Percentiles rank a stretch among this genome's conserved stretches.
These are phyloP conservation scores for Tachycineta bicolor DNA, from an alignment of 2,113 vertebrate species.

Conservation along the genomic window DNA sequence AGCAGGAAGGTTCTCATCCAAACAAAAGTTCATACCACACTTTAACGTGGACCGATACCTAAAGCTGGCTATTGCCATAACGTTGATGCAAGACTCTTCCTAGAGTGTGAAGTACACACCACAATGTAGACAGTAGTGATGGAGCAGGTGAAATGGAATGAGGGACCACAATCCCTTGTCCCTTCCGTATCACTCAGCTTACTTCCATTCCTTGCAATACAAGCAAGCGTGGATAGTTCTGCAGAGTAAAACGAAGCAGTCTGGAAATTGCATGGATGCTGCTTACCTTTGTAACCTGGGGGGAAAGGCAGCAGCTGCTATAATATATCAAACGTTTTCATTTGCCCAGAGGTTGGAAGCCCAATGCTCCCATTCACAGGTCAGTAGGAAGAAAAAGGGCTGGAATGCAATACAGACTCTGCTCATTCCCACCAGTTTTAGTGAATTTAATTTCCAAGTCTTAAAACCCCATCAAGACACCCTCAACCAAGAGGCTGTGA, in stretches of 20 bases:
- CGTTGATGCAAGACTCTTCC: not conserved
- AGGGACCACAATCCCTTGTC: not conserved
- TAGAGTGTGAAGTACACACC: not conserved
- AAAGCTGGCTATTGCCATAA: not conserved
- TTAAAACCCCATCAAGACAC: not conserved
- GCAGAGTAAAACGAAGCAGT: not conserved
- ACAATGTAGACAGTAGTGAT: fast-evolving
- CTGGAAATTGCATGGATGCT: not conserved
- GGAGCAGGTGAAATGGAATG: not conserved
- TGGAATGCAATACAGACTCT: not conserved
- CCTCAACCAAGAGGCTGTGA: not conserved
- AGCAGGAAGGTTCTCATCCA: not conserved
- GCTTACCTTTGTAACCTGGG: not conserved
- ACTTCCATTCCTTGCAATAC: not conserved
- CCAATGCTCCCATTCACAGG: not conserved
- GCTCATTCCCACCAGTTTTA: not conserved
- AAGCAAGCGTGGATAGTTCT: not conserved
- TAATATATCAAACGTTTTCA: not conserved
- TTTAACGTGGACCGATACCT: fast-evolving
- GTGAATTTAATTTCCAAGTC: not conserved
- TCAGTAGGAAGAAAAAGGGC: not conserved
- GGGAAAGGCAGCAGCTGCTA: not conserved
- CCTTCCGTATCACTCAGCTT: not conserved
- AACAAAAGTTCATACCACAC: not conserved
- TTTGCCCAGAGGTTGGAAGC: not conserved